phyloP scores from a whole-genome alignment of 2,888 invertebrate genomes.

The Neria commutata region DNA sequence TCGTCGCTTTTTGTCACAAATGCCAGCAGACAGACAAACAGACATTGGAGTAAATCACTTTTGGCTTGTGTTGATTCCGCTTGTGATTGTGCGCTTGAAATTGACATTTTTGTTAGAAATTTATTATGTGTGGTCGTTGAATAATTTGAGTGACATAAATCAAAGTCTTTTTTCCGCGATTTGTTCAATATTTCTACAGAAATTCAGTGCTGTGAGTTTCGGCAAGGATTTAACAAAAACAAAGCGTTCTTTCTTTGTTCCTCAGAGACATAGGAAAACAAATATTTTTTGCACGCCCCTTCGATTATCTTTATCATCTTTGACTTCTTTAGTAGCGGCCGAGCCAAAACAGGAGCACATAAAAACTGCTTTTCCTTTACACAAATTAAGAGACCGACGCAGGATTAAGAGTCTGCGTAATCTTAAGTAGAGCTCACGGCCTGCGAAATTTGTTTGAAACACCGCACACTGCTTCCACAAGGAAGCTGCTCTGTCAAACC shows the following conservation, averaged over 20 bases:
- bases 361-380: not conserved
- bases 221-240: no score
- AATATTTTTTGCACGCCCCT: no score
- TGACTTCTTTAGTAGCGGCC: not conserved
- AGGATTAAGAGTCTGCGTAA: no score
- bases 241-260: no score
- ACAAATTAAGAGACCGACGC: no score
- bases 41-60: conserved; percentile 30
- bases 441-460: not conserved
- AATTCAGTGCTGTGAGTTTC: not conserved
- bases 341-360: not conserved
- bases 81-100: conserved; percentile 13
- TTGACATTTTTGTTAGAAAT: conserved; percentile 42
- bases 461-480: not conserved
- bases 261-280: no score
- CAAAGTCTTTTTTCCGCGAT: conserved; percentile 24
- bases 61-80: conserved; percentile 27
- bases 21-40: no score
- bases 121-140: conserved; percentile 60
- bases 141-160: conserved; percentile 56
- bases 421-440: not conserved
- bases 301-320: not conserved
- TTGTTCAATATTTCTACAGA: not conserved
- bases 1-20: not conserved
- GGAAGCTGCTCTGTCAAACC: not conserved